These are phyloP conservation scores for Chrysolina oricalcia DNA, from an alignment of 2,888 invertebrate genomes.

Conservation along the genomic window DNA sequence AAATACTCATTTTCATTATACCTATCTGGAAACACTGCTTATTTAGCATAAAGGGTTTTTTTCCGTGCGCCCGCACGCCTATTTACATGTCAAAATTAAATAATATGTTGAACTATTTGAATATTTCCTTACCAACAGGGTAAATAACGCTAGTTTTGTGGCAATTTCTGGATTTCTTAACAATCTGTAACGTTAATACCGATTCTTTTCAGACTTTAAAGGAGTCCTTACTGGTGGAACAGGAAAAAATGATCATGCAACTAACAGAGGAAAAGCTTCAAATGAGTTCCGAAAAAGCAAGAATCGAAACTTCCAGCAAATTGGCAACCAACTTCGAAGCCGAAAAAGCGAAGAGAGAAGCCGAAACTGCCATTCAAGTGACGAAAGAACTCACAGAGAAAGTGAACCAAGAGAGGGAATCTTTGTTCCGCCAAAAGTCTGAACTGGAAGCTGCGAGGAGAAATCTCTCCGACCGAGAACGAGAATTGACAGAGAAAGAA, in stretches of 20 bases:
- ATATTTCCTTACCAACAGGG: no score
- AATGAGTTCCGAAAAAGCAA: constrained; percentile 68
- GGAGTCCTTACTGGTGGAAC: constrained; percentile 76
- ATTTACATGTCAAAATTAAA: no score
- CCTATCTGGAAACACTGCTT: no score
- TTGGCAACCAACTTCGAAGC: constrained; percentile 66
- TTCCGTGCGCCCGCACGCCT: no score
- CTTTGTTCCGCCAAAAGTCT: constrained; percentile 63
- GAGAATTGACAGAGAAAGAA: constrained; percentile 64
- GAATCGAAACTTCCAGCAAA: constrained; percentile 67
- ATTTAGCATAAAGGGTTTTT: no score
- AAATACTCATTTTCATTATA: no score
- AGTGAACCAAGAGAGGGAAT: constrained; percentile 67
- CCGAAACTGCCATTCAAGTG: constrained; percentile 70
- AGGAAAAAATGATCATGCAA: constrained; percentile 75
- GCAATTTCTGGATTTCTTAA: no score
- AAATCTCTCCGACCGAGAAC: constrained; percentile 62
- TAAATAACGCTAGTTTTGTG: no score
- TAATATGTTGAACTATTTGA: no score
- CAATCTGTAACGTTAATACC: no score
- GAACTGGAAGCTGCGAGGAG: constrained; percentile 67
- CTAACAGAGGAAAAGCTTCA: constrained; percentile 76
- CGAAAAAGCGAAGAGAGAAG: constrained; percentile 67
- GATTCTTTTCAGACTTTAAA: constrained; percentile 72
- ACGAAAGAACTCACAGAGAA: constrained; percentile 69